These are phyloP conservation scores for Corynorhinus townsendii DNA, from an alignment of 2,113 vertebrate genomes.

Conservation along the genomic window DNA sequence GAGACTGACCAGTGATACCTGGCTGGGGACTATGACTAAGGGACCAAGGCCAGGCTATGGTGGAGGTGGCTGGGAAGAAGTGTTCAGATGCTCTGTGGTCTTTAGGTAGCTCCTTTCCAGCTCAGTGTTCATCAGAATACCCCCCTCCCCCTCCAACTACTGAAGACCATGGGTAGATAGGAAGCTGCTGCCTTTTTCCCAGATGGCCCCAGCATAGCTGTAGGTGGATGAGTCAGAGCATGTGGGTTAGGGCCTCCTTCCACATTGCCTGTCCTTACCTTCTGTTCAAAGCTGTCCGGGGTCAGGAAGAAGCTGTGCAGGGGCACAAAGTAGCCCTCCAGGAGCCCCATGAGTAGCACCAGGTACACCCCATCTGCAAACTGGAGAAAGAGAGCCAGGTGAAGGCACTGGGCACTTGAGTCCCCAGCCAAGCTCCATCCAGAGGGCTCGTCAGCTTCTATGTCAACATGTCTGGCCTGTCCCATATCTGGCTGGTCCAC, in stretches of 20 bases:
- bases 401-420: background rate
- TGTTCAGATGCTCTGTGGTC: too few relatives aligned
- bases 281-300: slow-evolving; percentile 98
- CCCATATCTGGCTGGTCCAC: background rate
- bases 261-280: slow-evolving; percentile 80
- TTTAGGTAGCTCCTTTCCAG: background rate
- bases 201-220: fast-evolving
- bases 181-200: background rate
- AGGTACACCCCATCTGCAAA: slow-evolving; percentile 99
- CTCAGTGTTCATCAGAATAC: background rate
- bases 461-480: too few relatives aligned
- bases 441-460: background rate
- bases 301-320: slow-evolving; percentile 98
- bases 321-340: slow-evolving; percentile 97
- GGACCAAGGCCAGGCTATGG: background rate
- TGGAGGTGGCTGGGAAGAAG: background rate
- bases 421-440: background rate
- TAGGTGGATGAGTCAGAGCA: background rate
- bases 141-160: too few relatives aligned
- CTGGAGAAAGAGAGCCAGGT: slow-evolving; percentile 73
- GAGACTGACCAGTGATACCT: background rate
- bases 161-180: background rate
- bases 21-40: background rate
- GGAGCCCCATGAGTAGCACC: slow-evolving; percentile 96
- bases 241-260: background rate